phyloP scores from a whole-genome alignment of 1,140 invertebrate species.

The Idris sp. region DNA sequence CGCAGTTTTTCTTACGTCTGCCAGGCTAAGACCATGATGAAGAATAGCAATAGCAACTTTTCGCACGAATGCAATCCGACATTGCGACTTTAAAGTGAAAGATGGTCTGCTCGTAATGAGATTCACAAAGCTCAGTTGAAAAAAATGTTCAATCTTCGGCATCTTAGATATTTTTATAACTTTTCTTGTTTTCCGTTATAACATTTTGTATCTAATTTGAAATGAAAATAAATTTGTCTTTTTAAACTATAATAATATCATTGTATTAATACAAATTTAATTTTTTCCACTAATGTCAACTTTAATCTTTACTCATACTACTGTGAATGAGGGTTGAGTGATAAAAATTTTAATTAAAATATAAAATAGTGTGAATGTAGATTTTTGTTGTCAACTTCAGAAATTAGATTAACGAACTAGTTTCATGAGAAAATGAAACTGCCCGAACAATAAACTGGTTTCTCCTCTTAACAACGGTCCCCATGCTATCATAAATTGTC shows the following conservation, averaged over 20 bases:
- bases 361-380: no score
- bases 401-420: constrained; percentile 10
- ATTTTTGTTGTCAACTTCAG: no score
- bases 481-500: constrained; percentile 37
- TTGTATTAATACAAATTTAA: no score
- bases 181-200: constrained; percentile 1
- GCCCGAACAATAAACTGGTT: constrained; percentile 20
- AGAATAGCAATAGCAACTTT: constrained; percentile 36
- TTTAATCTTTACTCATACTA: no score
- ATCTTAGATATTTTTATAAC: not conserved
- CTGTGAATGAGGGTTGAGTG: no score
- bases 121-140: constrained; percentile 13
- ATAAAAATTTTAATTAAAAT: no score
- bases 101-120: constrained; percentile 21
- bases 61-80: constrained; percentile 10
- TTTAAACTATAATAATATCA: no score
- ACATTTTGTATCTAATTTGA: not conserved
- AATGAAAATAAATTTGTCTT: no score
- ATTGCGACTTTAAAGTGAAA: constrained; percentile 27
- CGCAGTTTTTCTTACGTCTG: constrained; percentile 29
- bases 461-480: constrained; percentile 21
- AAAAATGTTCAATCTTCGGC: constrained; percentile 24
- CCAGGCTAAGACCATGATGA: constrained; percentile 18
- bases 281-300: no score
- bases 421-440: constrained; percentile 28